These are phyloP conservation scores for Scaptomyza cyrtandrae DNA, from an alignment of 2,888 invertebrate genomes.

Conservation along the genomic window DNA sequence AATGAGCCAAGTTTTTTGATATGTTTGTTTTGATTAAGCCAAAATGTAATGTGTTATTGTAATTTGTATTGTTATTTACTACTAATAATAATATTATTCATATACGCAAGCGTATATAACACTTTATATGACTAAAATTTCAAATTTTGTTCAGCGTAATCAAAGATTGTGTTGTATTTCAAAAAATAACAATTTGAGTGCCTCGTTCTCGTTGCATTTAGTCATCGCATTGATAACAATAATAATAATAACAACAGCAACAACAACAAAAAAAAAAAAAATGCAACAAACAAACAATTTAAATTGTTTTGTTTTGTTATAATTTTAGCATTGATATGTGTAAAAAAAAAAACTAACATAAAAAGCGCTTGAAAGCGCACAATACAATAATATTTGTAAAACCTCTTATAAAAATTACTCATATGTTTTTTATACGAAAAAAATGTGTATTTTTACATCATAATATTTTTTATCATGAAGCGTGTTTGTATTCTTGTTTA, in stretches of 20 bases:
- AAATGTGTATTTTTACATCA: conserved; percentile 44
- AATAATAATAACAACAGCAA: conserved; percentile 42
- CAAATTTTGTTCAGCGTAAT: conserved; percentile 54
- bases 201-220: conserved; percentile 71
- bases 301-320: conserved; percentile 41
- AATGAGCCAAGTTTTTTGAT: conserved; percentile 57
- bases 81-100: conserved; percentile 53
- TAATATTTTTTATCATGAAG: conserved; percentile 29
- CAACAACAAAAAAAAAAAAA: conserved; percentile 38
- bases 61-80: conserved; percentile 78
- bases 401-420: conserved; percentile 31
- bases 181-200: conserved; percentile 65
- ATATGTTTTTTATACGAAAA: conserved; percentile 43
- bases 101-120: conserved; percentile 28
- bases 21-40: conserved; percentile 74
- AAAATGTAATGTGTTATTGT: conserved; percentile 78
- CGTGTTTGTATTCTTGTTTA: conserved; percentile 59
- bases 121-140: conserved; percentile 49
- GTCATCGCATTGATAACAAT: conserved; percentile 58
- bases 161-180: conserved; percentile 45
- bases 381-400: conserved; percentile 62
- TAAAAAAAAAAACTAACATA: conserved; percentile 17
- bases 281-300: conserved; percentile 26
- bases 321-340: conserved; percentile 37
- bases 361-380: conserved; percentile 41